Percentiles rank a stretch among this genome's conserved stretches.
Evolutionary conservation across 2,113 vertebrate species (phyloP).

Genomic region (Laticauda colubrina): DNA sequence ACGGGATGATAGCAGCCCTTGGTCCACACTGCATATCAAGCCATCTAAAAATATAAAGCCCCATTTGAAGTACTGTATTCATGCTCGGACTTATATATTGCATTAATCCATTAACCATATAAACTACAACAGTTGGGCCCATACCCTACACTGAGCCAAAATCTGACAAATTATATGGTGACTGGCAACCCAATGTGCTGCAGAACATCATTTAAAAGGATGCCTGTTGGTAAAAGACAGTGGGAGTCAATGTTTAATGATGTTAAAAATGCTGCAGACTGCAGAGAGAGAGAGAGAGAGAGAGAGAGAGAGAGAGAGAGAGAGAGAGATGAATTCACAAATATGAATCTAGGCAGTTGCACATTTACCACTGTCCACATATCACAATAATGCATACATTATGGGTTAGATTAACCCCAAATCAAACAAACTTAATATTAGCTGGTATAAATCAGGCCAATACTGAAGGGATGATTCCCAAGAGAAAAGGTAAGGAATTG

Average conservation of each 20-base stretch:
- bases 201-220: neutral
- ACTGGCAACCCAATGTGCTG: neutral
- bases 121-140: neutral
- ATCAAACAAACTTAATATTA: neutral
- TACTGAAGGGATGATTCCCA: neutral
- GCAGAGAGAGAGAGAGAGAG: no score
- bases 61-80: neutral
- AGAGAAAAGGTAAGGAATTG: neutral
- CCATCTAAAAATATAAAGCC: neutral
- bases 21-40: neutral
- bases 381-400: neutral
- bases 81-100: neutral
- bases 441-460: neutral
- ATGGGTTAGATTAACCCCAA: neutral
- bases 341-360: neutral
- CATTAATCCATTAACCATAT: neutral
- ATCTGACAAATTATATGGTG: neutral
- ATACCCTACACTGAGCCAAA: neutral
- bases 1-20: neutral
- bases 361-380: neutral
- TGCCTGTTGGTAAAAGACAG: neutral
- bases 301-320: no score
- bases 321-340: no score
- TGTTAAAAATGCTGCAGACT: neutral
- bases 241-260: neutral